Evolutionary conservation across 1,140 invertebrate genomes (phyloP).

Genomic region (Glossosoma conforme): DNA sequence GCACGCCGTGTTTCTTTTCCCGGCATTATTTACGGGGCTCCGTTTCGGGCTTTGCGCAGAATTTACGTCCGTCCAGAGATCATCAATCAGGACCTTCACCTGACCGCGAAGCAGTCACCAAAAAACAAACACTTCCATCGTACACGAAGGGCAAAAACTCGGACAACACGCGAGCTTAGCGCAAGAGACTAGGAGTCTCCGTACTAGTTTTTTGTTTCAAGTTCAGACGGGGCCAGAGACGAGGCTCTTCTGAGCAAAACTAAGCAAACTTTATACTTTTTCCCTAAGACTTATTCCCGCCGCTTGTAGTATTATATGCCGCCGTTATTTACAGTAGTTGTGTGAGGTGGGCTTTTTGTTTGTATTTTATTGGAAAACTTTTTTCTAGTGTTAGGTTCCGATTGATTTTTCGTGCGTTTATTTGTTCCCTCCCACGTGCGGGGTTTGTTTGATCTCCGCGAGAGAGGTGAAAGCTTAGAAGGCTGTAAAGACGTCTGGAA

Average conservation of each 20-base stretch:
- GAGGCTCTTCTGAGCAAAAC: conserved; percentile 1
- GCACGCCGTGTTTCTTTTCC: too few species aligned
- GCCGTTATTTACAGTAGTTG: neutral
- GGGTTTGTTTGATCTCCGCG: conserved; percentile 25
- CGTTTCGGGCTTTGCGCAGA: too few species aligned
- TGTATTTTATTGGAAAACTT: conserved; percentile 26
- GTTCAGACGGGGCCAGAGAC: conserved; percentile 3
- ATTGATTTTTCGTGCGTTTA: conserved; percentile 28
- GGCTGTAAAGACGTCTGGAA: conserved; percentile 24
- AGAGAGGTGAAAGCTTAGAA: conserved; percentile 23
- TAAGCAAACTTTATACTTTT: conserved; percentile 12
- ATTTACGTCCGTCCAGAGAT: neutral
- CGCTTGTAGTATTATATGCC: neutral
- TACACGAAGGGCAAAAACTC: conserved; percentile 4
- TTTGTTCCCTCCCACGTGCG: conserved; percentile 21
- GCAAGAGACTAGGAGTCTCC: neutral
- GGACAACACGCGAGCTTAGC: neutral
- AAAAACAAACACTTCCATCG: conserved; percentile 1
- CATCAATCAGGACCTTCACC: conserved; percentile 6
- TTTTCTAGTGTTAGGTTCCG: conserved; percentile 18
- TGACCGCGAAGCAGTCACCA: neutral
- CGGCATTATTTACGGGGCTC: too few species aligned
- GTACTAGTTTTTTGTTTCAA: conserved; percentile 16
- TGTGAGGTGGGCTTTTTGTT: conserved; percentile 8
- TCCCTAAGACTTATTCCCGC: conserved; percentile 6